Evolutionary conservation across 2,888 invertebrate genomes (phyloP), one percentile per base, ranked within the genome.

Genomic region (Aethes cnicana): DNA sequence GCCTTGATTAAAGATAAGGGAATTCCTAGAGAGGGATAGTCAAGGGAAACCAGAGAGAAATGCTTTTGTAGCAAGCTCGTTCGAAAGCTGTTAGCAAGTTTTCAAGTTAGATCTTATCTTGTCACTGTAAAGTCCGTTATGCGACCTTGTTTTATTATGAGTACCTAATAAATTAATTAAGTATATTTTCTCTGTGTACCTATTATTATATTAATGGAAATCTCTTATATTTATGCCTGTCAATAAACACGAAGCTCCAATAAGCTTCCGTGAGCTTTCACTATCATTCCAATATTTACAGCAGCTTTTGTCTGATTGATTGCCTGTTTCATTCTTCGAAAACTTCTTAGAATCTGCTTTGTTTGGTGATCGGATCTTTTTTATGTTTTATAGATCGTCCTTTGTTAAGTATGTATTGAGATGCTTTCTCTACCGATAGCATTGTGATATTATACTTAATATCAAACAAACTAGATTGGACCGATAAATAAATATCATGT

Each of bases 201-300:
- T n/a, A n/a, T n/a, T n/a, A n/a, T n/a, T n/a, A n/a, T 21, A 37
- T 7, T 28, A 37, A 20, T 47, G 6, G 33, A 23, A 14, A 44
- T 11, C 25, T 35, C 11, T 44, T 55, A 53, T 58, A 42, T 56
- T 55, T 53, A 55, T 53, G 50, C 20, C 17, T 20, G 55, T 46
- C 50, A 44, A 53, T 55, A 54, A 59, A 57, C 35, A 9, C 26
- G 20, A 12, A 30, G 25, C 9, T 16, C 46, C 62, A 66, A 66
- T 66, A 63, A 66, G 49, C 47, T 54, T 50, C 47, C 53, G 57
- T 57, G 61, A 60, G 59, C 66, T 69, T 71, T 71, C 69, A 64
- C 66, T 57, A 61, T 55, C 6, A 30, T 43, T n/a, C n/a, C n/a
- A 33, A 52, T 54, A 43, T 11, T 43, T 54, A 57, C 11, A 33